Conservation (phyloP, 2,113 vertebrate genomes). For the human region GRCh38 chr3:101501-102000, state of each 20-base stretch:
- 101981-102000: not conserved
- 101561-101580: not conserved
- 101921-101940: not conserved
- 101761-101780: not conserved
- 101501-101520: rapidly evolving
- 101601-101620: not conserved
- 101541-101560: not conserved
- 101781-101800: not conserved
- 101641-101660: not conserved
- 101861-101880: not conserved
- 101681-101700: not conserved
- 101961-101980: not conserved
- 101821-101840: not conserved
- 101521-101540: not conserved
- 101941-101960: not conserved
- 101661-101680: not conserved
- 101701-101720: not conserved
- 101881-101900: not conserved
- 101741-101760: not conserved
- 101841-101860: not conserved
- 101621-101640: not conserved
- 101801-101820: not conserved
- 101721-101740: not conserved
- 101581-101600: not conserved
- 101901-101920: not conserved